Conservation (phyloP, 2,888 invertebrate genomes). For the Alcis repandata region DNA sequence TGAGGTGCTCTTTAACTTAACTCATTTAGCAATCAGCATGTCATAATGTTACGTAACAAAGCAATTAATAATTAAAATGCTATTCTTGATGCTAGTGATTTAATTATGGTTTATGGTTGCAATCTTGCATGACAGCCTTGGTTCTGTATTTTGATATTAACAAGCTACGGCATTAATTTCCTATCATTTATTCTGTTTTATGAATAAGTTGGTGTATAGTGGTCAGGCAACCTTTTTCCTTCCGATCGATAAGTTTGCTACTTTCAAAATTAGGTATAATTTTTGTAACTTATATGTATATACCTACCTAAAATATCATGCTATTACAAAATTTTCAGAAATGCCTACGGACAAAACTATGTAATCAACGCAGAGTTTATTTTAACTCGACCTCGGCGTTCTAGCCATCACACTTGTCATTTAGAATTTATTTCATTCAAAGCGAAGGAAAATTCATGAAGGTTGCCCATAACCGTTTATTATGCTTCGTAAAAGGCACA, state of each 20-base stretch:
- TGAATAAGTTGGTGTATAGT: neutral
- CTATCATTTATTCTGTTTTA: neutral
- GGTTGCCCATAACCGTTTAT: slow-evolving; percentile 18
- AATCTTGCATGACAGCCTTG: slow-evolving; percentile 2
- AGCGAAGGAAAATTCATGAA: slow-evolving; percentile 17
- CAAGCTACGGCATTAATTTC: neutral
- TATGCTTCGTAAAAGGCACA: neutral
- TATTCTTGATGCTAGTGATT: neutral
- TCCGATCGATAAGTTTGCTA: too few species aligned
- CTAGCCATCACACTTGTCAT: slow-evolving; percentile 8
- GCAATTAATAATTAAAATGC: slow-evolving; percentile 6
- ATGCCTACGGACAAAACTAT: slow-evolving; percentile 21
- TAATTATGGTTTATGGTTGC: neutral
- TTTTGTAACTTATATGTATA: too few species aligned
- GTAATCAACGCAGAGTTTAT: slow-evolving; percentile 25
- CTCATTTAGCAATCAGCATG: slow-evolving; percentile 2
- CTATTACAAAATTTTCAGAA: too few species aligned
- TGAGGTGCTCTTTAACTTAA: neutral
- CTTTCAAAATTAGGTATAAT: too few species aligned
- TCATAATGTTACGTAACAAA: slow-evolving; percentile 5
- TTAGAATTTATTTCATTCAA: slow-evolving; percentile 17
- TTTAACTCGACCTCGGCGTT: slow-evolving; percentile 30
- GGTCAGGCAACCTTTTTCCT: neutral
- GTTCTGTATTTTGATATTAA: neutral
- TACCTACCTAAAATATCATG: too few species aligned